phyloP scores from a whole-genome alignment of 2,113 vertebrate genomes.

The Muscicapa adusta region DNA sequence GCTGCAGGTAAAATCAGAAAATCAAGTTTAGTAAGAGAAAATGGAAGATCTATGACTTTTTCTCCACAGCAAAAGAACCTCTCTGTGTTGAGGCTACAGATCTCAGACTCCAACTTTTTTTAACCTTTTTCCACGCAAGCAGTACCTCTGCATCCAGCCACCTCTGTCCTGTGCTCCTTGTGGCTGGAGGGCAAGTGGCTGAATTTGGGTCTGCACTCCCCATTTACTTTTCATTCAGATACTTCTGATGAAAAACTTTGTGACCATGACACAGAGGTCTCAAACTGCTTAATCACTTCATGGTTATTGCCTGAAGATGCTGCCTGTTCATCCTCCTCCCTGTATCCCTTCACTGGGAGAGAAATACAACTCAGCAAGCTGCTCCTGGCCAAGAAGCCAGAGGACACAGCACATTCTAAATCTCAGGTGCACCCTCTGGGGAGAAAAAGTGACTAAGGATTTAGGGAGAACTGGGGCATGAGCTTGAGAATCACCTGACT shows the following conservation, averaged over 20 bases:
- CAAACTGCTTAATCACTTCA: slow-evolving; percentile 82
- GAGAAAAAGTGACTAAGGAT: not conserved
- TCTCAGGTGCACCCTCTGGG: not conserved
- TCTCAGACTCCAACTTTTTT: not conserved
- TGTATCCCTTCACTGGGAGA: slow-evolving; percentile 74
- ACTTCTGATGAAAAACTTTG: slow-evolving; percentile 71
- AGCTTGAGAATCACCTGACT: not conserved
- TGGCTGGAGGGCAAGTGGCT: slow-evolving; percentile 65
- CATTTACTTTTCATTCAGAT: not conserved
- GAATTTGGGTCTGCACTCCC: slow-evolving; percentile 65
- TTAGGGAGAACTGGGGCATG: not conserved
- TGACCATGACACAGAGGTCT: slow-evolving; percentile 81
- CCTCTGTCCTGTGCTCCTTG: slow-evolving; percentile 72
- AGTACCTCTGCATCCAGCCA: slow-evolving; percentile 79
- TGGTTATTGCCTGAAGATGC: slow-evolving; percentile 79
- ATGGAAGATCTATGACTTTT: not conserved
- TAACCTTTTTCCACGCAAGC: not conserved
- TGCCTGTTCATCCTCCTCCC: slow-evolving; percentile 69
- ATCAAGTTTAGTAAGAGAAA: not conserved
- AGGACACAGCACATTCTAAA: not conserved
- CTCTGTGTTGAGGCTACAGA: not conserved
- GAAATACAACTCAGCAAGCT: not conserved
- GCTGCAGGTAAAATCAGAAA: not conserved
- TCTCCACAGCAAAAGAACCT: not conserved
- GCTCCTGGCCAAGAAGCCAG: not conserved